Evolutionary conservation across 2,888 invertebrate species (phyloP).

Genomic region (Volucella inflata): DNA sequence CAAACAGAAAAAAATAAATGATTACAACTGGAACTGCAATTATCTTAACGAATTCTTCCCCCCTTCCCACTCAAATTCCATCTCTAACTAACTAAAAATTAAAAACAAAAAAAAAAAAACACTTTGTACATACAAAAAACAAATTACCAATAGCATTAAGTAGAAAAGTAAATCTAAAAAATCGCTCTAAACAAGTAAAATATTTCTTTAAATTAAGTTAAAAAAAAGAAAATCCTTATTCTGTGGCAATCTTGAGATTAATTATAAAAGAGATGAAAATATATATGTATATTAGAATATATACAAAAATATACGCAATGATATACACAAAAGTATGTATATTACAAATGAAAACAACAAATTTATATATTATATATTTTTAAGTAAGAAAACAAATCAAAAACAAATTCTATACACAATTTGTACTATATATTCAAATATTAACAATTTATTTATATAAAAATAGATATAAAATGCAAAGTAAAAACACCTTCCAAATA

Average conservation of each 20-base stretch:
- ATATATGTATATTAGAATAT: conserved; percentile 12
- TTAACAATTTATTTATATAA: conserved; percentile 41
- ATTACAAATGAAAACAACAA: conserved; percentile 45
- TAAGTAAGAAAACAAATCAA: conserved; percentile 51
- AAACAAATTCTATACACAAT: conserved; percentile 34
- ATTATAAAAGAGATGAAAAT: conserved; percentile 58
- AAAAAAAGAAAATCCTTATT: conserved; percentile 43
- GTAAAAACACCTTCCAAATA: conserved; percentile 48
- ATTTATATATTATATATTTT: conserved; percentile 72
- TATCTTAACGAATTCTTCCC: conserved; percentile 13
- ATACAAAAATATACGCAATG: conserved; percentile 11
- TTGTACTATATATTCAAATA: conserved; percentile 15
- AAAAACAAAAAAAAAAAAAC: not conserved
- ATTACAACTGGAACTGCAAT: not conserved
- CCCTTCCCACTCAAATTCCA: conserved; percentile 6
- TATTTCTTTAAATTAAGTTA: conserved; percentile 23
- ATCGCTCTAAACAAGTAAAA: not conserved
- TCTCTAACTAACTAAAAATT: conserved; percentile 27
- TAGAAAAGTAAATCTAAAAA: conserved; percentile 19
- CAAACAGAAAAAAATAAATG: too few species aligned
- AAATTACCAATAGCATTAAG: conserved; percentile 19
- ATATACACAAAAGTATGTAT: conserved; percentile 24
- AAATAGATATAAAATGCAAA: not conserved
- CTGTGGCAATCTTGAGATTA: conserved; percentile 76
- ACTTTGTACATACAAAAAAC: conserved; percentile 29